Evolutionary conservation across 2,888 invertebrate species (phyloP), one percentile per base, ranked within the genome.

Genomic region (Protonemura montana): DNA sequence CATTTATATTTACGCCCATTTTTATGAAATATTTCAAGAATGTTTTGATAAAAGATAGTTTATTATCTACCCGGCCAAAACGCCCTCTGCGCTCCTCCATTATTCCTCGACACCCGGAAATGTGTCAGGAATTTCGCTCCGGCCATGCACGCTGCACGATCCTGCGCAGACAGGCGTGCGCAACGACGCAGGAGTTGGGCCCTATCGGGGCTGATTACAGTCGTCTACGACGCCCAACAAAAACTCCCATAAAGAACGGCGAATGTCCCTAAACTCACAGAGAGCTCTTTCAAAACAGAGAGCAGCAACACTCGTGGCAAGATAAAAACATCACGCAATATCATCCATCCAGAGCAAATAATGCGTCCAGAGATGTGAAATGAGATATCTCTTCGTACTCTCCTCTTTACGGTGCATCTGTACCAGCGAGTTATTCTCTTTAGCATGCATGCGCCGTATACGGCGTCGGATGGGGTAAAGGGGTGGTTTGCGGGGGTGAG

Each of bases 401-500:
- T 87, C 87, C 87, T 83, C 87, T 87, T 87, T 87, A 87, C 81
- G n/a, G 42, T 82, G 87, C 85, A 85, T 82, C 77, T 85, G 85
- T 82, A 42, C 41, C 42, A 35, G 16, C 29, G 87, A 78, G 80
- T 28, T 87, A 85, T 87, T 59, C 87, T 77, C 87, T 87, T 87
- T 87, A 87, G 87, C 76, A 59, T 28, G 82, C 82, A 76, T 85
- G 87, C 85, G 85, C 85, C 76, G 81, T 42, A 21, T 35, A 35
- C 25, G 59, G 35, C 82, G 82, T 25, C 25, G 28, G 82, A 26
- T 25, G 83, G 42, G 28, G 83, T n/a, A 82, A 30, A 59, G 86
- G 82, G 59, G 81, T 16, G 86, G n/a, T 30, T n/a, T n/a, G 86
- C 27, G 29, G 84, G 28, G 21, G 84, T 7, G 26, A 21, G 59